Evolutionary conservation across 2,888 invertebrate genomes (phyloP).

Genomic region (Fragum fragum): DNA sequence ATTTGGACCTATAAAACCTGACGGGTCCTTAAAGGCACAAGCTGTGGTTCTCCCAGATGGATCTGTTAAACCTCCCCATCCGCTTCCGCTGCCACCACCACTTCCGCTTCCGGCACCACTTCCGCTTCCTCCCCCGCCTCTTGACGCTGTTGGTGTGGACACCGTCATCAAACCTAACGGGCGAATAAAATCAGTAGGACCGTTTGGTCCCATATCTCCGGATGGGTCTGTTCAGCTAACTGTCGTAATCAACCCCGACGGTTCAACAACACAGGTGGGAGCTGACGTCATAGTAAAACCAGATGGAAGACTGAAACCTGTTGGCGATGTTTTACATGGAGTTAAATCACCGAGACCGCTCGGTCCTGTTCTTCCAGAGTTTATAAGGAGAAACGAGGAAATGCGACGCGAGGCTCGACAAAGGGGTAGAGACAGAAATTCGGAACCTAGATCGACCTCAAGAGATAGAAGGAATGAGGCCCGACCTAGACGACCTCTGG

Average conservation of each 20-base stretch:
- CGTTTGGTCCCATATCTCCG: background rate
- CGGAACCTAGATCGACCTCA: background rate
- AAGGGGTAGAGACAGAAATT: background rate
- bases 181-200: background rate
- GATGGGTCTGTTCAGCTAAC: constrained; percentile 14
- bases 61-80: background rate
- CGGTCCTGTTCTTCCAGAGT: background rate
- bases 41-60: background rate
- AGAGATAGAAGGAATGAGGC: background rate
- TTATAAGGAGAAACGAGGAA: background rate
- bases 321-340: background rate
- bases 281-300: constrained; percentile 7
- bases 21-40: background rate
- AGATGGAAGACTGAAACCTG: background rate
- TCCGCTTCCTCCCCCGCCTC: background rate
- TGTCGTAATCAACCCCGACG: background rate
- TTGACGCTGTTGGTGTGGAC: background rate
- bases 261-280: background rate
- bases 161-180: constrained; percentile 10
- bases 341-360: background rate
- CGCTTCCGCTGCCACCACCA: background rate
- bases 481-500: background rate
- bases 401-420: background rate
- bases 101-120: constrained; percentile 1
- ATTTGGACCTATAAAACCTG: background rate